Evolutionary conservation across 2,888 invertebrate species (phyloP).

Genomic region (Sialis lutaria): DNA sequence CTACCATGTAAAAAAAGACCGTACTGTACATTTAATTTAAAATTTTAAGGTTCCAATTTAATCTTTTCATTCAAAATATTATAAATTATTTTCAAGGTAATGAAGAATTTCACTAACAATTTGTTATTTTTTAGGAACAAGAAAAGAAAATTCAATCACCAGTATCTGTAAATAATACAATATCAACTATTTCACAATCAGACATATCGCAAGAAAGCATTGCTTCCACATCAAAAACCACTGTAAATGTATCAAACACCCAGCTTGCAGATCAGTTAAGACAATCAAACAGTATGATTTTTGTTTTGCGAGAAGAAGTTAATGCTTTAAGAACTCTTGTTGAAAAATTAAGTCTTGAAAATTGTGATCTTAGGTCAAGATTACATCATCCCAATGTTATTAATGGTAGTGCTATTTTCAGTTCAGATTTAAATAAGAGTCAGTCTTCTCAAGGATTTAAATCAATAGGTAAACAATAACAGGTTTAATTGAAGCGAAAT

Average conservation of each 20-base stretch:
- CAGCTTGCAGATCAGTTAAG: constrained; percentile 30
- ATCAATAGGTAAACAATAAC: neutral
- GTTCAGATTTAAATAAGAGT: neutral
- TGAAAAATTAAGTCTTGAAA: constrained; percentile 62
- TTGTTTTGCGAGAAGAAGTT: constrained; percentile 43
- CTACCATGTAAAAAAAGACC: too few species aligned
- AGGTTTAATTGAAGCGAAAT: neutral
- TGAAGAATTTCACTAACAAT: too few species aligned
- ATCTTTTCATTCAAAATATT: too few species aligned
- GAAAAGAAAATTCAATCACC: too few species aligned
- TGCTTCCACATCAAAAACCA: neutral
- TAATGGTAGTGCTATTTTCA: constrained; percentile 24
- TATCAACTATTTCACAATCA: too few species aligned
- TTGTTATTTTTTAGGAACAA: too few species aligned
- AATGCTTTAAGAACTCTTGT: constrained; percentile 46
- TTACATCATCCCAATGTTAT: constrained; percentile 25
- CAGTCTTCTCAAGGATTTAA: neutral
- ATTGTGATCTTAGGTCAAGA: constrained; percentile 52
- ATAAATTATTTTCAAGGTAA: too few species aligned
- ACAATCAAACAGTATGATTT: constrained; percentile 44
- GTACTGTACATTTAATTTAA: neutral
- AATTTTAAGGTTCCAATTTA: neutral
- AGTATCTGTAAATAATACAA: too few species aligned
- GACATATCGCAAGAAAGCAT: too few species aligned
- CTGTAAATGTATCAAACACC: neutral